A percentile compares a stretch with the other conserved stretches of the same genome.
Evolutionary conservation across 2,797 vertebrate genomes (phyloP).

Genomic region (Aphelocoma californica): DNA sequence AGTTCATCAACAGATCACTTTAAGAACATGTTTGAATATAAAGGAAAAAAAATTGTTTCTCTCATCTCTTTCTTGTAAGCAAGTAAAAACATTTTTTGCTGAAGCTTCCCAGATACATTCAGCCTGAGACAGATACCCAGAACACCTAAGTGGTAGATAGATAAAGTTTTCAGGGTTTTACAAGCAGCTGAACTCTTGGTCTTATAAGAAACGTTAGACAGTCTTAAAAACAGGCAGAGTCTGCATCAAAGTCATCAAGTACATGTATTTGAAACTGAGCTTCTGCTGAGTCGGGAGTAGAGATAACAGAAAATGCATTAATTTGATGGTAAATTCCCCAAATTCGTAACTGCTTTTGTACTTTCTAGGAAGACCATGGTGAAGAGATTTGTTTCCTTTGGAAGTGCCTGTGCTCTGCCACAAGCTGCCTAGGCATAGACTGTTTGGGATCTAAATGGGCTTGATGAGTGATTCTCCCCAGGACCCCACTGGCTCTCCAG

Average conservation of each 20-base stretch:
- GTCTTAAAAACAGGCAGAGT: not conserved
- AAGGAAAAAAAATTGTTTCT: not conserved
- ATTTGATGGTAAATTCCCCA: not conserved
- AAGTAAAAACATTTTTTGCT: not conserved
- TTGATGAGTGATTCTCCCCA: not conserved
- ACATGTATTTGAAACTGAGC: not conserved
- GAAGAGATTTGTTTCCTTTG: not conserved
- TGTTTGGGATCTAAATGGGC: not conserved
- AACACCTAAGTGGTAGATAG: not conserved
- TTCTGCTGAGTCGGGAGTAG: not conserved
- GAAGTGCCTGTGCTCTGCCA: not conserved
- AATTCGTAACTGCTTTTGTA: not conserved
- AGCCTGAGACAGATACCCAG: not conserved
- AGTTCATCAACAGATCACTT: slow-evolving; percentile 13
- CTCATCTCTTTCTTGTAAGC: not conserved
- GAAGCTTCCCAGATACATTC: not conserved
- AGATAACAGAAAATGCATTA: not conserved
- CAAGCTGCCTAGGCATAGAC: not conserved
- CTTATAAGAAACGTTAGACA: not conserved
- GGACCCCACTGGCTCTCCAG: not conserved
- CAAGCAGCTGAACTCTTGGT: not conserved
- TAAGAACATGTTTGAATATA: not conserved
- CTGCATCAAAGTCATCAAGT: not conserved
- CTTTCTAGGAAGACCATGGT: not conserved
- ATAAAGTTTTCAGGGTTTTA: not conserved